phyloP scores from a whole-genome alignment of 2,797 vertebrate species.

The Mallotus villosus region DNA sequence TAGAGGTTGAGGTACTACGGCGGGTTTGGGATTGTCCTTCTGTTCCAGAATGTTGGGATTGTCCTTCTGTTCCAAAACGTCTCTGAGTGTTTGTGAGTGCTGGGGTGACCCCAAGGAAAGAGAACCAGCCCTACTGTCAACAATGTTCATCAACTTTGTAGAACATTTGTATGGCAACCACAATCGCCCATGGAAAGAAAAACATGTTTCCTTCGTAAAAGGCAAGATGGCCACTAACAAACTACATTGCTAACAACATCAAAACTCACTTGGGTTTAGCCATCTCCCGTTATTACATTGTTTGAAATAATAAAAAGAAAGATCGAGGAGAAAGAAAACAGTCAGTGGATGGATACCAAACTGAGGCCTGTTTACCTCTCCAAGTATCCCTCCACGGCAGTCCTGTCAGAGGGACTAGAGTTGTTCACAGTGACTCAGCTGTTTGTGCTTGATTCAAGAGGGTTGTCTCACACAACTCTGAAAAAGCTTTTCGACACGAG shows the following conservation, averaged over 20 bases:
- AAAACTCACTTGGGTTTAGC: conserved; percentile 24
- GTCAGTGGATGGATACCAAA: conserved; percentile 46
- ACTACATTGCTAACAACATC: conserved; percentile 43
- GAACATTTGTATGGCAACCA: background rate
- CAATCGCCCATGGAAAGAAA: background rate
- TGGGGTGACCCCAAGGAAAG: conserved; percentile 40
- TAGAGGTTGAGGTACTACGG: conserved; percentile 71
- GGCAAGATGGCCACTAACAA: conserved; percentile 57
- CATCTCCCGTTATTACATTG: background rate
- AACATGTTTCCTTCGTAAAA: conserved; percentile 41
- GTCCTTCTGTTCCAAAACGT: background rate
- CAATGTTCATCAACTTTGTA: background rate
- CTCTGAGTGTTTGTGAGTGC: conserved; percentile 36
- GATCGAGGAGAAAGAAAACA: conserved; percentile 46
- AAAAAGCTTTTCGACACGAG: conserved; percentile 34
- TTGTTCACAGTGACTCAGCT: conserved; percentile 78
- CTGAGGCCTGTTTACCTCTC: conserved; percentile 46
- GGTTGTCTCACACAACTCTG: conserved; percentile 49
- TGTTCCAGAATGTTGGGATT: conserved; percentile 23
- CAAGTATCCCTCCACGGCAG: conserved; percentile 34
- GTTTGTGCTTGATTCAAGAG: conserved; percentile 74
- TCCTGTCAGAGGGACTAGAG: conserved; percentile 49
- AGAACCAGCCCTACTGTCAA: conserved; percentile 42
- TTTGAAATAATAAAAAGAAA: conserved; percentile 40
- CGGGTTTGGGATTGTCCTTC: conserved; percentile 41